These are phyloP conservation scores for Lepidocyrtinus sp. DNA, from an alignment of 2,888 invertebrate genomes.

Conservation along the genomic window DNA sequence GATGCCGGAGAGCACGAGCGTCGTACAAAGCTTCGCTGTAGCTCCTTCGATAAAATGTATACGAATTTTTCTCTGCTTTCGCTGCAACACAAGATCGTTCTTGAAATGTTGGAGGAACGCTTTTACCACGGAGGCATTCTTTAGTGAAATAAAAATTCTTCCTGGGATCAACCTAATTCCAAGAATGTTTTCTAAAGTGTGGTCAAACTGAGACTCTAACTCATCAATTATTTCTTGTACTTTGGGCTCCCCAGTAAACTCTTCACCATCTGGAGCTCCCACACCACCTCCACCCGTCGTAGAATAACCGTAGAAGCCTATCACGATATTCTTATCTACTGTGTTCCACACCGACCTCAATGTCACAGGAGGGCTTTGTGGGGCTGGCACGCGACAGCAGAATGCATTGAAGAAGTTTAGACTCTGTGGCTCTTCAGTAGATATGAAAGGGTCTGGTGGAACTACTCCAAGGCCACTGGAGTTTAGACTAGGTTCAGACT, in stretches of 20 bases:
- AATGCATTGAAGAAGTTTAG: slow-evolving; percentile 22
- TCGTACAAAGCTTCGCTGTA: slow-evolving; percentile 39
- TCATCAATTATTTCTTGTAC: slow-evolving; percentile 73
- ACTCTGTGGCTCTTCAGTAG: slow-evolving; percentile 14
- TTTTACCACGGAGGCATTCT: slow-evolving; percentile 70
- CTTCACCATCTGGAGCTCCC: slow-evolving; percentile 18
- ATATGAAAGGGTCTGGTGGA: not conserved
- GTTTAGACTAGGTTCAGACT: slow-evolving; percentile 64
- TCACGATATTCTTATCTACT: slow-evolving; percentile 63
- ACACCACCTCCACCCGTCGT: slow-evolving; percentile 32
- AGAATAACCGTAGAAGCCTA: slow-evolving; percentile 60
- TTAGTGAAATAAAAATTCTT: slow-evolving; percentile 72
- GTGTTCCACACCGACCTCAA: slow-evolving; percentile 61
- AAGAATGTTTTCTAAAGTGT: slow-evolving; percentile 70
- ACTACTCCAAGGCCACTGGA: not conserved
- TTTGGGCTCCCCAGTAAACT: slow-evolving; percentile 47
- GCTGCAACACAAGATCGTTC: slow-evolving; percentile 32
- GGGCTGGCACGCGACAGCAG: slow-evolving; percentile 29
- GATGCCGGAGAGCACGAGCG: slow-evolving; percentile 58
- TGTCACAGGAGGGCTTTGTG: slow-evolving; percentile 15
- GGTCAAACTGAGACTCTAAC: slow-evolving; percentile 71
- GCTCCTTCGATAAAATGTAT: slow-evolving; percentile 45
- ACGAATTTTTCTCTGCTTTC: slow-evolving; percentile 36
- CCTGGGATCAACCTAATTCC: slow-evolving; percentile 72
- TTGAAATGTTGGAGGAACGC: slow-evolving; percentile 69